Evolutionary conservation across 1,140 invertebrate genomes (phyloP).

Genomic region (Mamestra configurata): DNA sequence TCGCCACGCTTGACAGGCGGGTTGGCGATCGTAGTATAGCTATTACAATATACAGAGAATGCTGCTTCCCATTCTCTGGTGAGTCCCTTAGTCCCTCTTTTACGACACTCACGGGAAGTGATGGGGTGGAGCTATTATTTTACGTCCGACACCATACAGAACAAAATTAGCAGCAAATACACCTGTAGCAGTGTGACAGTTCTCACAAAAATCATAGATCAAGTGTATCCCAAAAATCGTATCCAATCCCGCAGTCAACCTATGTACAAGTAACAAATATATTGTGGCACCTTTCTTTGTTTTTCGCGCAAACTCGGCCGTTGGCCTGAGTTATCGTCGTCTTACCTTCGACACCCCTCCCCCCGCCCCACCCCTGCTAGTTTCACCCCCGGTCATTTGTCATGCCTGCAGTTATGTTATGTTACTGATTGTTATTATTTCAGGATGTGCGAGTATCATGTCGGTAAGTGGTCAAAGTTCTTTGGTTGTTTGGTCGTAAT

Average conservation of each 20-base stretch:
- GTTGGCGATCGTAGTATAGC: too few species aligned
- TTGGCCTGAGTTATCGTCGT: constrained; percentile 50
- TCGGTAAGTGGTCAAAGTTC: not conserved
- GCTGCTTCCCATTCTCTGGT: too few species aligned
- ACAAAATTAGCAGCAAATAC: too few species aligned
- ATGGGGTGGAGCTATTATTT: too few species aligned
- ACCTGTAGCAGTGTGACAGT: too few species aligned
- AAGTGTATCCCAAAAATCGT: not conserved
- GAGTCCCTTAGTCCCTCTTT: too few species aligned
- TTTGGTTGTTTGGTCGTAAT: not conserved
- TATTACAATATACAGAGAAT: too few species aligned
- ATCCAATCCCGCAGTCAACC: constrained; percentile 1
- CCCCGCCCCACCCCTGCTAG: not conserved
- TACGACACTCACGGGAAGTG: too few species aligned
- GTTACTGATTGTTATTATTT: constrained; percentile 52
- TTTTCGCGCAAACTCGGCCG: constrained; percentile 55
- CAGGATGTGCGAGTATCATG: constrained; percentile 10
- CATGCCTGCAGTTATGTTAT: constrained; percentile 50
- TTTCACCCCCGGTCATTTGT: constrained; percentile 47
- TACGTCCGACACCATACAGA: too few species aligned
- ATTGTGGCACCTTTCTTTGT: constrained; percentile 53
- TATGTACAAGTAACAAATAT: constrained; percentile 54
- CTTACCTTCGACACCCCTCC: constrained; percentile 39
- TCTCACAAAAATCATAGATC: too few species aligned
- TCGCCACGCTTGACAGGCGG: too few species aligned